These are phyloP conservation scores for Bactericera cockerelli DNA, from an alignment of 1,140 invertebrate genomes.

Conservation along the genomic window DNA sequence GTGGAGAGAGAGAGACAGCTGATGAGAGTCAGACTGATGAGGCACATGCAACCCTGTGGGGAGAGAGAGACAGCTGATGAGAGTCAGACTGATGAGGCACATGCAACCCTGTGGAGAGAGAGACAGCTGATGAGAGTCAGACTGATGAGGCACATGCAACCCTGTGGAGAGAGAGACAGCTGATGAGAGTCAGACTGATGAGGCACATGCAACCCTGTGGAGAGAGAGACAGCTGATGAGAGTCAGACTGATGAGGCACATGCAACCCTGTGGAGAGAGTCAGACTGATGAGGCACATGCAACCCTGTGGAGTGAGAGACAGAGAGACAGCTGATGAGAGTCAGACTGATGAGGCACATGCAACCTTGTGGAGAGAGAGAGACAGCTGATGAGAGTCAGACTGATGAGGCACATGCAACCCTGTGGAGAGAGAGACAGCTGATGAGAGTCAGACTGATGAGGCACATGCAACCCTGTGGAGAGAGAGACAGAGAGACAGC, in stretches of 20 bases:
- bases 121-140: slow-evolving; percentile 66
- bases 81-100: slow-evolving; percentile 63
- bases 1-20: slow-evolving; percentile 63
- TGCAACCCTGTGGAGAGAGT: slow-evolving; percentile 71
- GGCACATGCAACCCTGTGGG: no score
- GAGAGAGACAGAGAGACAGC: slow-evolving; percentile 61
- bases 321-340: slow-evolving; percentile 63
- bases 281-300: slow-evolving; percentile 60
- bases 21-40: slow-evolving; percentile 67
- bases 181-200: slow-evolving; percentile 64
- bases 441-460: slow-evolving; percentile 67
- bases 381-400: slow-evolving; percentile 62
- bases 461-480: no score
- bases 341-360: slow-evolving; percentile 64
- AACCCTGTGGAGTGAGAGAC: no score
- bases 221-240: slow-evolving; percentile 65
- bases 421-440: slow-evolving; percentile 62
- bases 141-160: slow-evolving; percentile 59
- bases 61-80: slow-evolving; percentile 61
- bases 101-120: slow-evolving; percentile 56
- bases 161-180: slow-evolving; percentile 61
- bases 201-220: slow-evolving; percentile 60
- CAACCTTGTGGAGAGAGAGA: slow-evolving; percentile 62
- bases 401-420: slow-evolving; percentile 59
- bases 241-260: slow-evolving; percentile 62